Base-by-base conservation (phyloP, 1,140 invertebrate genomes). In the Sycophila sp. region DNA sequence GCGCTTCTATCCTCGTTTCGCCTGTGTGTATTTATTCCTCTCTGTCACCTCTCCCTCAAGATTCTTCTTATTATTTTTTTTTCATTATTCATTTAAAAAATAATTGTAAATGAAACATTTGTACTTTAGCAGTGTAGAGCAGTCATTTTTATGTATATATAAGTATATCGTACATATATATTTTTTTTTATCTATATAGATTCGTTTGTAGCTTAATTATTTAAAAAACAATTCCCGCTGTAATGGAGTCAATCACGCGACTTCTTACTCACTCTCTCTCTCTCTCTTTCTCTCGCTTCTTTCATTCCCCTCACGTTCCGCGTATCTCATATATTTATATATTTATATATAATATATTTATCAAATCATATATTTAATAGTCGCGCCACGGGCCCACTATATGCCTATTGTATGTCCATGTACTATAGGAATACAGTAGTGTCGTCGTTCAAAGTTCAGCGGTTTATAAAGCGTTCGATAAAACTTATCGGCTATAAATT, bases 61-160 rank as follows among this genome's bases (percentile, higher is more conserved):
- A n/a, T 62, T 38, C 42, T n/a, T 15, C 45, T 38, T 53, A 2
- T 68, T 58, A 15, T 36, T 24, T 36, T 56, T 47, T 28, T 32
- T 51, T 24, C 59, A 62, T 30, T 71, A 72, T 69, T 30, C 40
- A 62, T 78, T 76, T 78, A 79, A 77, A 84, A 81, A 83, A 80
- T 81, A 85, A 83, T 82, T 83, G n/a, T n/a, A 85, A 85, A 83
- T 79, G 82, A 85, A 86, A 85, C 80, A 84, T 86, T 86, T 86
- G 84, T 86, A 86, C 84, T 86, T 84, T 84, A 85, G 82, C 84
- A 86, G 84, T 86, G 83, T 86, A 86, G 84, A 86, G 84, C 84
- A 85, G 83, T 85, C 83, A 77, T 85, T 83, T 85, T n/a, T n/a
- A n/a, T n/a, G 77, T 82, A 80, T 82, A 75, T 76, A 80, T 78